These are phyloP conservation scores for Carlito syrichta DNA, from an alignment of 2,113 vertebrate species.

Conservation along the genomic window DNA sequence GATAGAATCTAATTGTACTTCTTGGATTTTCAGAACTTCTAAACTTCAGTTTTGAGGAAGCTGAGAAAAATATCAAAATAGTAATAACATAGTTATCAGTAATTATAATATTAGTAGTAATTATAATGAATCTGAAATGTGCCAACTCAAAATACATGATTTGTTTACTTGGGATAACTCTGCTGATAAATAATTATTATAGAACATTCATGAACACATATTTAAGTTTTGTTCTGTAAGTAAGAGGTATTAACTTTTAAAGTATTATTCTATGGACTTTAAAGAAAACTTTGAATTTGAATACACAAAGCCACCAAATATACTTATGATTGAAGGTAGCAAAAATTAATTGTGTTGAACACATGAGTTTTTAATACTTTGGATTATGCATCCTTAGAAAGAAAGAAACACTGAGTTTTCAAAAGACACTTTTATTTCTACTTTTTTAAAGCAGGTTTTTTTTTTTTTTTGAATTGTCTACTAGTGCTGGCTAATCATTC, in stretches of 20 bases:
- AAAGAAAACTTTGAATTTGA: slow-evolving; percentile 45
- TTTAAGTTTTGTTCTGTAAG: background rate
- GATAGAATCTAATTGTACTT: background rate
- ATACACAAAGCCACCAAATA: background rate
- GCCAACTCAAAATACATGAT: background rate
- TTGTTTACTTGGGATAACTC: background rate
- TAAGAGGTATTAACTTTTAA: background rate
- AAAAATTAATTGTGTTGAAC: background rate
- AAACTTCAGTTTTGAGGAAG: background rate
- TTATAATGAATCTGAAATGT: background rate
- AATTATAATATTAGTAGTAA: background rate
- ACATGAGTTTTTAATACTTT: slow-evolving; percentile 22
- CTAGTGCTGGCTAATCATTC: slow-evolving; percentile 49
- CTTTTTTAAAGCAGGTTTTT: background rate
- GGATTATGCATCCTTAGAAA: background rate
- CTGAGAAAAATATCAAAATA: background rate
- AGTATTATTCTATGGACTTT: background rate
- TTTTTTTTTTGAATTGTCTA: slow-evolving; percentile 38
- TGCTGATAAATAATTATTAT: background rate
- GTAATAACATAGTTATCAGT: background rate
- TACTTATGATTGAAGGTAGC: background rate
- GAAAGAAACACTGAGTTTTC: background rate
- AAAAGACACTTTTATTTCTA: slow-evolving; percentile 50
- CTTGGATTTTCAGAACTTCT: background rate
- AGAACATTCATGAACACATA: background rate